Conservation (phyloP, 1,140 invertebrate genomes). For the Antheraea pernyi region DNA sequence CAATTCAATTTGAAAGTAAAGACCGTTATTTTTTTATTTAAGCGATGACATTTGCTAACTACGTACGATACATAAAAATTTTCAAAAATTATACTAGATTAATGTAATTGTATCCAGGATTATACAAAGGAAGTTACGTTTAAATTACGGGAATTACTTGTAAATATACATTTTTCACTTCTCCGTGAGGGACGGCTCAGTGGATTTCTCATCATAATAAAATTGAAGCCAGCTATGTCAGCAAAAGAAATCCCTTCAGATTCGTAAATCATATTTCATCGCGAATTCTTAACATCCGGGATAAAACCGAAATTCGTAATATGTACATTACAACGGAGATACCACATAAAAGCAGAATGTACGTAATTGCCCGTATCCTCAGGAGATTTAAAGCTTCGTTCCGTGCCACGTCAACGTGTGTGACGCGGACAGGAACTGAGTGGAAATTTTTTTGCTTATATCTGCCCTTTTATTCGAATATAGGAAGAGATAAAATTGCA, state of each 20-base stretch:
- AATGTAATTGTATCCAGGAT: no score
- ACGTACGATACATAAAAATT: no score
- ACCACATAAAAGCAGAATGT: constrained; percentile 29
- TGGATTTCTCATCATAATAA: not conserved
- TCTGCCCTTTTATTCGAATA: constrained; percentile 8
- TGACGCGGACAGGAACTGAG: constrained; percentile 20
- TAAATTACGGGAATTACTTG: not conserved
- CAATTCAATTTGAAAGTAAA: no score
- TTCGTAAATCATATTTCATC: not conserved
- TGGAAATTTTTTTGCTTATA: constrained; percentile 28
- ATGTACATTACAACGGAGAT: constrained; percentile 17
- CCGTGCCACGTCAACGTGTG: constrained; percentile 18
- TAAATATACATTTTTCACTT: not conserved
- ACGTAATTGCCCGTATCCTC: constrained; percentile 32
- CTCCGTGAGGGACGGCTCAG: not conserved
- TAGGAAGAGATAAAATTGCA: not conserved
- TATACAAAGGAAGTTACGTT: not conserved
- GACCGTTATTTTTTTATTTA: no score
- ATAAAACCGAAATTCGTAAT: constrained; percentile 11
- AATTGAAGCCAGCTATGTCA: constrained; percentile 4
- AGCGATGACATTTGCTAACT: no score
- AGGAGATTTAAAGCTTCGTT: constrained; percentile 27
- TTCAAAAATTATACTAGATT: no score
- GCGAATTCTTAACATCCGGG: not conserved
- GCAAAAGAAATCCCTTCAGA: constrained; percentile 2